Evolutionary conservation across 2,888 invertebrate species (phyloP).

Genomic region (Rhagonycha fulva): DNA sequence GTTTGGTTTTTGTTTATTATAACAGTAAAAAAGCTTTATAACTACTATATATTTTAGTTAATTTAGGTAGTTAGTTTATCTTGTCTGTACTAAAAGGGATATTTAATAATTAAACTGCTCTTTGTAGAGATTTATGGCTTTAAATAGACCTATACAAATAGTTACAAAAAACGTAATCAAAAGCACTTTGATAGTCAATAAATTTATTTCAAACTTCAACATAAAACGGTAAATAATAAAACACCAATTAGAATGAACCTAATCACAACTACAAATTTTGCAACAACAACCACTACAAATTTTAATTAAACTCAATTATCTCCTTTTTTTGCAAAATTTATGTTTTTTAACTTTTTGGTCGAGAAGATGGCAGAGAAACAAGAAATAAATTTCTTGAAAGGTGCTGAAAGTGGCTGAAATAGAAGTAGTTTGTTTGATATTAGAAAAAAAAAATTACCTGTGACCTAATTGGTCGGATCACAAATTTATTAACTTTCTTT

Average conservation of each 20-base stretch:
- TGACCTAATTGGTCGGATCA: conserved; percentile 22
- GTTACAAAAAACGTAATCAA: not conserved
- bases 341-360: not conserved
- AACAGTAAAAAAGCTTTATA: not conserved
- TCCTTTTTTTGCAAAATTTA: not conserved
- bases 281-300: too few relatives aligned
- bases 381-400: not conserved
- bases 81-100: not conserved
- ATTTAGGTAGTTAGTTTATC: not conserved
- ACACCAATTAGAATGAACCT: not conserved
- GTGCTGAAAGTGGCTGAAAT: not conserved
- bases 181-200: not conserved
- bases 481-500: conserved; percentile 24
- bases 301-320: too few relatives aligned
- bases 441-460: not conserved
- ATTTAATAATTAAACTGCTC: not conserved
- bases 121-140: not conserved
- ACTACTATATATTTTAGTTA: not conserved
- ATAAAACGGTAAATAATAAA: not conserved
- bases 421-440: not conserved
- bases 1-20: not conserved
- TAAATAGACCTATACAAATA: not conserved
- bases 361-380: not conserved
- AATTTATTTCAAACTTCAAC: not conserved
- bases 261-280: not conserved